These are phyloP conservation scores for Melipona quadrifasciata DNA, from an alignment of 1,140 invertebrate species.

Conservation along the genomic window DNA sequence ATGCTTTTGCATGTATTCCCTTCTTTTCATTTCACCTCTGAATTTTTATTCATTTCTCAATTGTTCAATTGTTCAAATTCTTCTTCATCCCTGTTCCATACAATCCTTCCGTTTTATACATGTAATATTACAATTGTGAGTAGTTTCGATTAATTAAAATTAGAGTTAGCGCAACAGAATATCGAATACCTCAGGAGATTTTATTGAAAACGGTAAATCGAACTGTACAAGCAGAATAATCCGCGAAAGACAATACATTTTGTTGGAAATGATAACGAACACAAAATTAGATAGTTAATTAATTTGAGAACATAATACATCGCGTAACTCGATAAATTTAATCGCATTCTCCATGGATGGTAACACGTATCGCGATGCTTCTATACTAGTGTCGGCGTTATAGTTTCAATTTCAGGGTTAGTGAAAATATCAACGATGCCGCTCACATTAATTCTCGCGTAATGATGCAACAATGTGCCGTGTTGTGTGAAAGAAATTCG, in stretches of 20 bases:
- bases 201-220: background rate
- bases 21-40: background rate
- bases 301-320: constrained; percentile 15
- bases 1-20: too few species aligned
- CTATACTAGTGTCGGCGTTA: too few species aligned
- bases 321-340: constrained; percentile 13
- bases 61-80: background rate
- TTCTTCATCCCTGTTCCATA: too few species aligned
- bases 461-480: background rate
- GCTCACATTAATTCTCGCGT: constrained; percentile 3
- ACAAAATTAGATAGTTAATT: constrained; percentile 22
- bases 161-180: background rate
- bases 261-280: background rate
- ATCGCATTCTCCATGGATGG: background rate
- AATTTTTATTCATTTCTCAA: background rate
- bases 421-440: background rate
- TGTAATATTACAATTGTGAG: background rate
- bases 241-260: background rate
- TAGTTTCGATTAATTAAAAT: background rate
- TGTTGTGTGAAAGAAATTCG: background rate
- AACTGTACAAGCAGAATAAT: background rate
- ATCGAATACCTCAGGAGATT: background rate
- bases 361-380: background rate
- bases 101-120: too few species aligned
- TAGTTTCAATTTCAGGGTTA: constrained; percentile 3